Percentiles rank a stretch among this genome's conserved stretches.
These are phyloP conservation scores for Nibea albiflora DNA, from an alignment of 2,113 vertebrate species.

Conservation along the genomic window DNA sequence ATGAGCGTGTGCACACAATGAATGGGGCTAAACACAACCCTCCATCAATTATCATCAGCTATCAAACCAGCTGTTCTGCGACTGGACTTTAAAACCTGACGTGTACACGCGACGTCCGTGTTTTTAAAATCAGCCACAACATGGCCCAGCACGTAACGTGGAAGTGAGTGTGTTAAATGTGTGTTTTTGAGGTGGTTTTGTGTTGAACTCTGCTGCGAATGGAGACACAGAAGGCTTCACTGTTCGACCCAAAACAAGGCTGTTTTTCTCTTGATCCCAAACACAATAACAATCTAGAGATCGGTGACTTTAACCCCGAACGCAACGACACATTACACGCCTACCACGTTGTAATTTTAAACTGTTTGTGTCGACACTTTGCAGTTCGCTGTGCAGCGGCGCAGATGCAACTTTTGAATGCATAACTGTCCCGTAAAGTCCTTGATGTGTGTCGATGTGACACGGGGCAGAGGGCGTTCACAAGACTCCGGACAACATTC, in stretches of 20 bases:
- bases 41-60: conserved; percentile 23
- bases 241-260: neutral
- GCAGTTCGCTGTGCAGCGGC: no score
- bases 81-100: neutral
- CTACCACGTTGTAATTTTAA: neutral
- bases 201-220: neutral
- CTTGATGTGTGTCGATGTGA: neutral
- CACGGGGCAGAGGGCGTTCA: neutral
- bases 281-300: neutral
- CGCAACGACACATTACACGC: neutral
- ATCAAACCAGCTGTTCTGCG: conserved; percentile 32
- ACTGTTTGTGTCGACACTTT: neutral
- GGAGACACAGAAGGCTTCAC: neutral
- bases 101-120: neutral
- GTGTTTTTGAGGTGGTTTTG: no score
- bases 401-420: neutral
- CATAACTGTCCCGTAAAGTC: neutral
- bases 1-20: conserved; percentile 15
- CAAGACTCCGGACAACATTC: neutral
- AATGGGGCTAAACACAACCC: conserved; percentile 31
- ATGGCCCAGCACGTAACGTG: neutral
- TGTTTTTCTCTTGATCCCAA: neutral
- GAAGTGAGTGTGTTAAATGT: neutral
- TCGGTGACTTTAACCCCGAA: neutral
- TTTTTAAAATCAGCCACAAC: neutral